These are phyloP conservation scores for Diarsia mendica DNA, from an alignment of 2,888 invertebrate species.

Conservation along the genomic window DNA sequence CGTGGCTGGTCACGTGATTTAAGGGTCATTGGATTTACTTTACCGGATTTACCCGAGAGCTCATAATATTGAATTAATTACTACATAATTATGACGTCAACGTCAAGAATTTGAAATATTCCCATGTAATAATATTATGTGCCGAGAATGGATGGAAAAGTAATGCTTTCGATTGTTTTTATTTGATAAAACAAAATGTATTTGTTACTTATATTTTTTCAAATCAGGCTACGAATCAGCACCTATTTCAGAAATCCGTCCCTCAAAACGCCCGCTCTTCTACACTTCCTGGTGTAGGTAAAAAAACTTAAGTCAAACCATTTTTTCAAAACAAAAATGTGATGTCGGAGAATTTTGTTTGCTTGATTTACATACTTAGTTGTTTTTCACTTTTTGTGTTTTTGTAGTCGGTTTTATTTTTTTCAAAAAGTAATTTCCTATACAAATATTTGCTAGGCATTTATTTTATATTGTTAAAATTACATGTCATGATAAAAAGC, in stretches of 20 bases:
- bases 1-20: slow-evolving; percentile 16
- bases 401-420: too few relatives aligned
- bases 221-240: neutral
- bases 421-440: too few relatives aligned
- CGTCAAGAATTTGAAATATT: slow-evolving; percentile 33
- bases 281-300: neutral
- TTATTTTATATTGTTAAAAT: too few relatives aligned
- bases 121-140: neutral
- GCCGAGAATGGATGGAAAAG: neutral
- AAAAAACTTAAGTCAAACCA: too few relatives aligned
- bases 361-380: too few relatives aligned
- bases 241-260: neutral
- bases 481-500: too few relatives aligned
- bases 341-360: too few relatives aligned
- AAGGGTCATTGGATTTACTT: slow-evolving; percentile 37
- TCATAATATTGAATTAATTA: slow-evolving; percentile 27
- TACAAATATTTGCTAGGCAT: too few relatives aligned
- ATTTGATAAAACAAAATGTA: neutral
- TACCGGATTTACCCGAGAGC: slow-evolving; percentile 23
- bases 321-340: too few relatives aligned
- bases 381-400: too few relatives aligned
- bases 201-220: neutral
- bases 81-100: neutral
- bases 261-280: neutral
- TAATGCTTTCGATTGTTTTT: neutral